Conservation (phyloP, 2,888 invertebrate genomes). For the Eremobia ochroleuca region DNA sequence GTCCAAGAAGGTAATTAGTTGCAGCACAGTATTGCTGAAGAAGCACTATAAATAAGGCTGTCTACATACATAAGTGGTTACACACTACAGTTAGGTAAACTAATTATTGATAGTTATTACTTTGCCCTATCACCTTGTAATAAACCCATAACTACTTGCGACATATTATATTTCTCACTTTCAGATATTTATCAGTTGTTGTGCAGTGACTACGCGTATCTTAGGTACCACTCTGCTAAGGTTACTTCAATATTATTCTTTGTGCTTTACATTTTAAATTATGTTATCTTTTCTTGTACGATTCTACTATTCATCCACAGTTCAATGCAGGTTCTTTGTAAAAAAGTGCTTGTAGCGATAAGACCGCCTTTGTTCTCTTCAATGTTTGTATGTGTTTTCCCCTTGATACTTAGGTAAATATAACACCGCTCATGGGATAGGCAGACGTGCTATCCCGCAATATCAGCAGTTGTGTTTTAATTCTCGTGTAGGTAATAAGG, state of each 20-base stretch:
- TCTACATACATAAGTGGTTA: too few species aligned
- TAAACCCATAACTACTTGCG: background rate
- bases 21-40: too few species aligned
- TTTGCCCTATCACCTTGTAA: conserved; percentile 38
- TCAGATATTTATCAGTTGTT: conserved; percentile 40
- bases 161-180: conserved; percentile 33
- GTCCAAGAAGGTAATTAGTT: too few species aligned
- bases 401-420: background rate
- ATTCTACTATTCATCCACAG: background rate
- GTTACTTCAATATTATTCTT: conserved; percentile 38
- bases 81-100: too few species aligned
- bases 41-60: too few species aligned
- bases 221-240: conserved; percentile 30
- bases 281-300: conserved; percentile 24
- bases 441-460: background rate
- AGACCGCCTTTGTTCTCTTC: conserved; percentile 6
- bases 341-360: conserved; percentile 7
- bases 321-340: conserved; percentile 4
- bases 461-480: background rate
- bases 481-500: background rate
- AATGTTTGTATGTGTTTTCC: background rate
- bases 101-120: conserved; percentile 10
- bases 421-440: background rate
- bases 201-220: conserved; percentile 38
- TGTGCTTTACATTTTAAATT: conserved; percentile 4